These are phyloP conservation scores for Sitodiplosis mosellana DNA, from an alignment of 1,140 invertebrate genomes.

Conservation along the genomic window DNA sequence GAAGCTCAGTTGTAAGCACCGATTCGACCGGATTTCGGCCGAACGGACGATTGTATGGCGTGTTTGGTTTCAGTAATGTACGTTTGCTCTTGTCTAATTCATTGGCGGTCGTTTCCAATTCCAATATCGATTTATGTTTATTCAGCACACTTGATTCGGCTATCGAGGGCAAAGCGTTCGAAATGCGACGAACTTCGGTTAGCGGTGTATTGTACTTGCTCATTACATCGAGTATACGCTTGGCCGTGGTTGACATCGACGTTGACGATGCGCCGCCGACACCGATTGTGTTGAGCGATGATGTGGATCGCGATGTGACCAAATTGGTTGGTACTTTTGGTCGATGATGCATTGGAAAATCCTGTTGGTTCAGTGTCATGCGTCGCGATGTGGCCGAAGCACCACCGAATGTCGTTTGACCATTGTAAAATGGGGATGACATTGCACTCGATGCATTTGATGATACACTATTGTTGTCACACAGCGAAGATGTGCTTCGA, in stretches of 20 bases:
- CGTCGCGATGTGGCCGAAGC: constrained; percentile 40
- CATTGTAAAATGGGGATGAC: constrained; percentile 57
- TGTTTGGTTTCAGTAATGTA: constrained; percentile 1
- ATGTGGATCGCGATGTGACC: constrained; percentile 12
- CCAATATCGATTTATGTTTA: constrained; percentile 11
- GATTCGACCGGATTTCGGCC: constrained; percentile 10
- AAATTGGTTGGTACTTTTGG: constrained; percentile 6
- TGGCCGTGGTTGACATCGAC: constrained; percentile 38
- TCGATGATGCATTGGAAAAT: neutral
- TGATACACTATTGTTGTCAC: constrained; percentile 19
- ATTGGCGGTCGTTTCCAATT: constrained; percentile 3
- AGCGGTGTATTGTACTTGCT: constrained; percentile 55
- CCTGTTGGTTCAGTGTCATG: constrained; percentile 18
- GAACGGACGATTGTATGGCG: constrained; percentile 7
- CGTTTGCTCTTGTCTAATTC: neutral
- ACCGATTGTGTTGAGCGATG: constrained; percentile 7
- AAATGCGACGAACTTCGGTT: constrained; percentile 49
- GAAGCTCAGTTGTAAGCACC: constrained; percentile 24
- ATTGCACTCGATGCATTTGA: constrained; percentile 3
- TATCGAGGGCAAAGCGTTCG: constrained; percentile 15
- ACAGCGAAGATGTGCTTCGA: constrained; percentile 20
- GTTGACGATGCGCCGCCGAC: constrained; percentile 7
- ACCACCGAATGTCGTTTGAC: constrained; percentile 63
- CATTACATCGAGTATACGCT: constrained; percentile 46
- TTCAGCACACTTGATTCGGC: constrained; percentile 5